Evolutionary conservation across 2,797 vertebrate genomes (phyloP).

Genomic region (Coranthus polyacanthus): DNA sequence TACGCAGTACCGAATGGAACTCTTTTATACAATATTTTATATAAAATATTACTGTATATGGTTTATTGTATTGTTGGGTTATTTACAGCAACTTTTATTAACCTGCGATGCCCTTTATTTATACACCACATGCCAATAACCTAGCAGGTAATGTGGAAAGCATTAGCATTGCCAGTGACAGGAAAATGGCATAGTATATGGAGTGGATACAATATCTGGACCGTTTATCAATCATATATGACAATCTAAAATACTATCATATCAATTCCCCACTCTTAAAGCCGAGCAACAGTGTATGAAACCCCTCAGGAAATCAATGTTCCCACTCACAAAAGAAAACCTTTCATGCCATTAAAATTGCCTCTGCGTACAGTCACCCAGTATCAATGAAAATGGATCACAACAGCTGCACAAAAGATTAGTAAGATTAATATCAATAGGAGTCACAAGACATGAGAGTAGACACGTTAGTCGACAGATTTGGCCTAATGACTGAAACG

Average conservation of each 20-base stretch:
- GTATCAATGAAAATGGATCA: constrained; percentile 45
- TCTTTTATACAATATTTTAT: background rate
- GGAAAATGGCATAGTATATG: constrained; percentile 1
- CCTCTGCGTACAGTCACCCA: constrained; percentile 42
- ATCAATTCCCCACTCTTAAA: constrained; percentile 25
- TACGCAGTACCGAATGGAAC: constrained; percentile 7
- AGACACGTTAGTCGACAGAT: background rate
- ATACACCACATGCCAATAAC: constrained; percentile 4
- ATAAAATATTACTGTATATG: too few species aligned
- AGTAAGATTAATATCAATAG: constrained; percentile 20
- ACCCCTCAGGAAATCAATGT: constrained; percentile 54
- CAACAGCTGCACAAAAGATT: constrained; percentile 28
- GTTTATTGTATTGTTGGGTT: too few species aligned
- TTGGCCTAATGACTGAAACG: background rate
- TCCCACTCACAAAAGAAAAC: constrained; percentile 57
- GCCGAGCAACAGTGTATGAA: constrained; percentile 26
- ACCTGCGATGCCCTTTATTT: too few species aligned
- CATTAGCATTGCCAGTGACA: background rate
- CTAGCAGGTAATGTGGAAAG: background rate
- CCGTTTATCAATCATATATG: constrained; percentile 40
- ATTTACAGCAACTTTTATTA: too few species aligned
- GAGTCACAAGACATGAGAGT: constrained; percentile 23
- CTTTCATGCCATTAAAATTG: constrained; percentile 47
- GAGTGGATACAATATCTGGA: constrained; percentile 26
- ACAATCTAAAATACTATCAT: constrained; percentile 43